Evolutionary conservation across 2,113 vertebrate genomes (phyloP), one percentile per base, ranked within the genome.

Genomic region (Phalacrocorax pelagicus): DNA sequence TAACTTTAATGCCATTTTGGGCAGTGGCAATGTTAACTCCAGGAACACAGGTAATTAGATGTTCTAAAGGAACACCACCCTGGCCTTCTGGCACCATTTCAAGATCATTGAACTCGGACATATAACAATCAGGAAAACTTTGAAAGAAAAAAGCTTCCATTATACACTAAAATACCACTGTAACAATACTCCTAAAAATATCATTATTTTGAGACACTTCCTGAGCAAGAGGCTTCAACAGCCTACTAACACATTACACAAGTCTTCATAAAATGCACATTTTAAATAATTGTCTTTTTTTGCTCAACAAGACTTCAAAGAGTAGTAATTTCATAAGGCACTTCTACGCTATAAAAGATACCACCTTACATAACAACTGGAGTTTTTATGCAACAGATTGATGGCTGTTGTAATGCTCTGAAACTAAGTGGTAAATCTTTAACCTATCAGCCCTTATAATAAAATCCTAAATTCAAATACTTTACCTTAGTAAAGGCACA

Each of bases 71-170:
- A 75, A 99, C 98, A 5, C 98, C 98, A 16, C 98, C 98, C 32
- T 98, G 96, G 27, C 97, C 98, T 96, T 99, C 99, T 88, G 98
- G 98, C 16, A 98, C 98, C 40, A 98, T 82, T 38, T 98, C 96
- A 72, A 99, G 95, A 5, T 98, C 97, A 86, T 47, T 98, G 93
- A 99, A 99, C 88, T 99, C 98, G 26, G 98, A 98, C 29, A 98
- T 98, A 42, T 99, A 99, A 94, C 99, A 99, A 73, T 99, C 99
- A 96, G 98, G 98, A 97, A 99, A 99, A 96, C 99, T 99, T 93
- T 10, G 77, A 40, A 54, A 15, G 27, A 26, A n/a, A 32, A 46
- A 27, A 30, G 7, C 27, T 69, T 59, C 16, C 5, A 46, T 92
- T 84, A 85, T 5, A 61, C 36, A 47, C 16, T 77, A 30, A 70